Evolutionary conservation across 92 coral and sea anemone species (phyloP).

Genomic region (Palythoa grandis): DNA sequence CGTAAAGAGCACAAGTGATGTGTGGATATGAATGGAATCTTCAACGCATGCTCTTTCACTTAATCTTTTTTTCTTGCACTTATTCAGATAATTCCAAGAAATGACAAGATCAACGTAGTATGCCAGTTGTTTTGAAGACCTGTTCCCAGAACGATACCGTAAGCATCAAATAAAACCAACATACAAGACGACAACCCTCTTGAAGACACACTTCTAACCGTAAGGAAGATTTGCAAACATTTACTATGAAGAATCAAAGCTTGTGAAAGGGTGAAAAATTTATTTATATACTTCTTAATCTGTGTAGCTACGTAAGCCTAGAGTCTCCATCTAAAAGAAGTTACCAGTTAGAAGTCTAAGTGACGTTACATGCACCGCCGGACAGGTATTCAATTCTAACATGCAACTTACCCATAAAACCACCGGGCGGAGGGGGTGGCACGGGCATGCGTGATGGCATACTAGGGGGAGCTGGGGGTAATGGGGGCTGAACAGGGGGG

Average conservation of each 20-base stretch:
- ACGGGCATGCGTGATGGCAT: conserved; percentile 70
- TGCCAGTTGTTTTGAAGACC: neutral
- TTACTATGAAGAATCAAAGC: neutral
- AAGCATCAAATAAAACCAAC: neutral
- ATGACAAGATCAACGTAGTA: neutral
- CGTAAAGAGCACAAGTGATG: no score
- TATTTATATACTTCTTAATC: no score
- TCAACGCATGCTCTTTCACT: neutral
- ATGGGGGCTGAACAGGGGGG: conserved; percentile 44
- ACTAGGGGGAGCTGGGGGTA: conserved; percentile 82
- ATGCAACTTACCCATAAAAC: conserved; percentile 76
- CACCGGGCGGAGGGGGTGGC: conserved; percentile 83
- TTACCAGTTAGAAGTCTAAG: no score
- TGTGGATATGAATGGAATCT: no score
- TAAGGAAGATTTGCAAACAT: no score
- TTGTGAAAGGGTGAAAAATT: neutral
- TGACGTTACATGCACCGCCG: no score
- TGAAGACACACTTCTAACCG: neutral
- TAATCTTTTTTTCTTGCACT: neutral
- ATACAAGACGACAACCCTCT: neutral
- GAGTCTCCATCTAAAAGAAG: no score
- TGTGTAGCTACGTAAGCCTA: no score
- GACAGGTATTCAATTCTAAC: neutral
- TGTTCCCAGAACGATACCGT: neutral
- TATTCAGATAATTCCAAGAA: neutral